Conservation (phyloP, 2,113 vertebrate species). For the Cepphus grylle region DNA sequence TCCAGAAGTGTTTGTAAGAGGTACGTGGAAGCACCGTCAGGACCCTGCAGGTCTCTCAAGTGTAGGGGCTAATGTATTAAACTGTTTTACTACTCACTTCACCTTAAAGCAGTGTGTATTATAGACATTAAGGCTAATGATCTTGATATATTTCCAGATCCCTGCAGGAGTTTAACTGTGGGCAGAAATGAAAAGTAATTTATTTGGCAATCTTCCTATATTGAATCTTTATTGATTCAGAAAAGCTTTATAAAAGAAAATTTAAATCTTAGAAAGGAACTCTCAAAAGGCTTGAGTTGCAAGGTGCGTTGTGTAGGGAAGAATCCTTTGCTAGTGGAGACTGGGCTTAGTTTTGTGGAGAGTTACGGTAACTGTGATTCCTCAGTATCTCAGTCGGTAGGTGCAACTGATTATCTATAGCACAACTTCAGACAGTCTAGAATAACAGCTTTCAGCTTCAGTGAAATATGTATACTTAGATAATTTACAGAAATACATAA, state of each 20-base stretch:
- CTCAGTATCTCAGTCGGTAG: background rate
- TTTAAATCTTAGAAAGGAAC: background rate
- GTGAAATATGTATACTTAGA: accelerated
- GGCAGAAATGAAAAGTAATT: constrained; percentile 64
- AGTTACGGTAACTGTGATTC: background rate
- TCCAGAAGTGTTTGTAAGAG: background rate
- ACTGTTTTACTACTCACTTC: background rate
- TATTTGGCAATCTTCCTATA: constrained; percentile 53
- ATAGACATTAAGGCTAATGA: constrained; percentile 58
- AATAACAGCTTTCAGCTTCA: background rate
- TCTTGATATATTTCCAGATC: constrained; percentile 58
- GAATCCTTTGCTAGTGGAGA: background rate
- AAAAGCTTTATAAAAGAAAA: constrained; percentile 44
- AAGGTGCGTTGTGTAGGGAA: background rate
- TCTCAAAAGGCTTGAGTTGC: background rate
- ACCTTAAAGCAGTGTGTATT: constrained; percentile 32
- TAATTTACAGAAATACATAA: background rate
- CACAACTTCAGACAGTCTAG: background rate
- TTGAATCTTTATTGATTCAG: constrained; percentile 52
- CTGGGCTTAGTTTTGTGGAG: background rate
- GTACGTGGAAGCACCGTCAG: background rate
- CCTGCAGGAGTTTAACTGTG: constrained; percentile 42
- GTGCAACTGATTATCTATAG: background rate
- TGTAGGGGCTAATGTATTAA: background rate
- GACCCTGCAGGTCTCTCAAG: background rate